A percentile compares a stretch with the other conserved stretches of the same genome.
phyloP scores from a whole-genome alignment of 1,140 invertebrate genomes.

The Drosophila biarmipes region DNA sequence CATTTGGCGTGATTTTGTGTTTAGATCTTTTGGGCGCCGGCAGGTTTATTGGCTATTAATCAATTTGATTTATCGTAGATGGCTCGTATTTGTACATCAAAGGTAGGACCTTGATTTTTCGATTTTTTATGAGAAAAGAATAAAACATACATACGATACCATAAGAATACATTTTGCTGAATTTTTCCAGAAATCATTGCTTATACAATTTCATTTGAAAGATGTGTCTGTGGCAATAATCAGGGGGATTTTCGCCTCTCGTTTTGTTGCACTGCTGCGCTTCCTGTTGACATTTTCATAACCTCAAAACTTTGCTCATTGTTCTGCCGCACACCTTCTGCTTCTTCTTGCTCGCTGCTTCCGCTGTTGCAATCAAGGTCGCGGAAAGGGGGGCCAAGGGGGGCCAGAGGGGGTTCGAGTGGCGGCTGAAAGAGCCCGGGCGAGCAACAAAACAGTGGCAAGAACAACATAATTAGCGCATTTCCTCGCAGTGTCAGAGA shows the following conservation, averaged over 20 bases:
- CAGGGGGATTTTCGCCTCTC: constrained; percentile 13
- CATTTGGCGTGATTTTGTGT: background rate
- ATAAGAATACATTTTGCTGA: background rate
- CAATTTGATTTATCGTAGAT: background rate
- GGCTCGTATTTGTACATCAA: background rate
- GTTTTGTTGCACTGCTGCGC: constrained; percentile 19
- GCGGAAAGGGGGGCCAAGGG: constrained; percentile 16
- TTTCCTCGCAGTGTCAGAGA: constrained; percentile 61
- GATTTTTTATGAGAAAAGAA: background rate
- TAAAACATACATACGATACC: background rate
- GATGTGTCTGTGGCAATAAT: constrained; percentile 1
- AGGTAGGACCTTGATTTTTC: background rate
- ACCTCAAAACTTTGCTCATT: constrained; percentile 40
- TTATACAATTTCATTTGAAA: background rate
- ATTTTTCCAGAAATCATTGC: background rate
- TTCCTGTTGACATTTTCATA: constrained; percentile 47
- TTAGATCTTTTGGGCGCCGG: background rate
- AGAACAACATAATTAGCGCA: constrained; percentile 76
- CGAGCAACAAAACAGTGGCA: constrained; percentile 23
- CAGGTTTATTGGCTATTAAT: background rate
- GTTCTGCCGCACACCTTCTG: constrained; percentile 13
- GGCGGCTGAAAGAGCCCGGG: background rate
- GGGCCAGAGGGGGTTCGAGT: background rate
- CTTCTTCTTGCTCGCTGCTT: background rate
- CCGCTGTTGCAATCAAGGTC: constrained; percentile 59